Evolutionary conservation across 2,797 vertebrate species (phyloP), one percentile per base, ranked within the genome.

Genomic region (Hyperoplus immaculatus): DNA sequence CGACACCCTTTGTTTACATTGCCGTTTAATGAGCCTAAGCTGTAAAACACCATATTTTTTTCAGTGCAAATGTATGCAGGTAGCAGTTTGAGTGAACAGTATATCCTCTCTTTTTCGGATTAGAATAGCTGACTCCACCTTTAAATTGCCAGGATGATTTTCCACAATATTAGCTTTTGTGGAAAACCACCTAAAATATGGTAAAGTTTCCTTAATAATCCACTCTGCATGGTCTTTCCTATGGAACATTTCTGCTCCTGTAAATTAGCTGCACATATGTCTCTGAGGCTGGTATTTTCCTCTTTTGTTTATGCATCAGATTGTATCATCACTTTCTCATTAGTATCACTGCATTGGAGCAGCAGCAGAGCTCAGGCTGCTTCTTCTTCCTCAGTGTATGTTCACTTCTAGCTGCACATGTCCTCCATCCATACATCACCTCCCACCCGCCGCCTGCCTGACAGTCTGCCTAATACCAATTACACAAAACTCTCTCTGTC

Each of bases 381-480:
- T 38, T 64, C 21, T 36, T 78, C 62, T 56, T 79, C 71, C 42
- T 69, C 59, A 7, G 12, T 41, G 21, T 63, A 62, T 55, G 56
- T 58, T 82, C 59, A 45, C 54, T 74, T 65, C 68, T 78, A 29
- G 29, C 29, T 59, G 8, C 64, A 72, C 63, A 49, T 68, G 67
- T 80, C 50, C 71, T 62, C 54, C 72, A 2, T 68, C 77, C 71
- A 75, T 77, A 51, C 82, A 82, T 86, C 85, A 64, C 84, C 56
- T 77, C 74, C 80, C 64, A 78, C 78, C 65, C n/a, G 8, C 83
- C 50, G 41, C 58, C 62, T 72, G 75, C 21, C 75, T 61, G 74
- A 82, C 85, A 85, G 77, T 21, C 75, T 62, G 65, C 70, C 76
- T 85, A 81, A 81, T 83, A 78, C 83, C 81, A 84, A 81, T 82